Conservation (phyloP, 2,797 vertebrate species). For the Pseudocheirus occidentalis region DNA sequence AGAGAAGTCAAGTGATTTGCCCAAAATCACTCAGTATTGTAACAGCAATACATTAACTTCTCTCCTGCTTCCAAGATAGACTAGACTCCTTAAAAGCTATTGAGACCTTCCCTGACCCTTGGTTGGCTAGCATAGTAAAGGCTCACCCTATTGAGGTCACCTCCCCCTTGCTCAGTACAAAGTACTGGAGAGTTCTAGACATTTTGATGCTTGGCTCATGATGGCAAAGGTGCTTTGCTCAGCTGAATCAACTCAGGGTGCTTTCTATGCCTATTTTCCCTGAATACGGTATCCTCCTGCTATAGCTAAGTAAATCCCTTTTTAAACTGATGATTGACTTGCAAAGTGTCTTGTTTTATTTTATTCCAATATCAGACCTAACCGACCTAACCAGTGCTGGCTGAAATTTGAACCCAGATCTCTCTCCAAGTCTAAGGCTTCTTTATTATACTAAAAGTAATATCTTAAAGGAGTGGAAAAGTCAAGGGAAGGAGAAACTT, state of each 20-base stretch:
- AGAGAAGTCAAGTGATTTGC: neutral
- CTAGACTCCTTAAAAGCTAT: neutral
- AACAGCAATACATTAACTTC: neutral
- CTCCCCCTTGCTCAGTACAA: neutral
- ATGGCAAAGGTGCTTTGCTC: neutral
- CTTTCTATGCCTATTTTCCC: neutral
- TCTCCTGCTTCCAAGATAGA: neutral
- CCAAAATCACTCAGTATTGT: neutral
- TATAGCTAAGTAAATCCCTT: neutral
- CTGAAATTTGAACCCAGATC: neutral
- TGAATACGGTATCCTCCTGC: neutral
- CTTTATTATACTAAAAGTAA: neutral
- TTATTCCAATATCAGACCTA: neutral
- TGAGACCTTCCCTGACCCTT: neutral
- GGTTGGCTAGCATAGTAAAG: neutral
- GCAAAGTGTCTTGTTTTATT: neutral
- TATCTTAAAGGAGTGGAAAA: neutral
- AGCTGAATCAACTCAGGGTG: neutral
- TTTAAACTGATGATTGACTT: neutral
- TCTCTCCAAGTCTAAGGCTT: neutral
- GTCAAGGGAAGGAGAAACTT: neutral
- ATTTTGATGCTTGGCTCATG: neutral
- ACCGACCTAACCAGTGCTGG: neutral
- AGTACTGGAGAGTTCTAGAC: neutral
- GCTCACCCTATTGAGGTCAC: neutral